Base-by-base conservation (phyloP, 2,888 invertebrate genomes). In the Tetanocera ferruginea region DNA sequence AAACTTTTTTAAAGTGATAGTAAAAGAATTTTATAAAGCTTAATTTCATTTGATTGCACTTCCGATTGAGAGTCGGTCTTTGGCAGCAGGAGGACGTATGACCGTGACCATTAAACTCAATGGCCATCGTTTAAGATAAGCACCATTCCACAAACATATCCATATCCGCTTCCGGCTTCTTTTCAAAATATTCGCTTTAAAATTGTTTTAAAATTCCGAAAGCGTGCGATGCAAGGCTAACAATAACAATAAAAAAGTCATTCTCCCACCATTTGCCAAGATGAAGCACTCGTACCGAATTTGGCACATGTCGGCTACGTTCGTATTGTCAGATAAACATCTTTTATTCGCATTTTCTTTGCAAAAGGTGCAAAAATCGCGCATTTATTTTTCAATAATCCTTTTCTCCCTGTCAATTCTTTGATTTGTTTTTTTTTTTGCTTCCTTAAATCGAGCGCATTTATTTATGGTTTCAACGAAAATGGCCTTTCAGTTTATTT, bases 341-440 rank as follows among this genome's bases (percentile, higher is more conserved):
- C 62, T 60, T 60, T 78, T 69, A 76, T 60, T 73, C 62, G 73
- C 71, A 75, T 37, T 71, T 55, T 57, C 52, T 72, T 69, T 31
- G 62, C 52, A 67, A 77, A 77, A 76, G 51, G 72, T 75, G 77
- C 31, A 31, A 31, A 76, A 79, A 60, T 55, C 69, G 23, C 76
- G 19, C 77, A 79, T 76, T 79, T 77, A 79, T 76, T 79, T 76
- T 51, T 73, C 73, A 77, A 73, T 71, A 75, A 72, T 66, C 71
- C 74, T 71, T 75, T 79, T 14, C 31, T 19, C 37, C 25, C 34
- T 43, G 19, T 8, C n/a, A n/a, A 31, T 23, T 17, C 19, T 57
- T 19, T 9, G 19, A 19, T 19, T 14, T 25, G 5, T n/a, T 67
- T n/a, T 25, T 6, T 60, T 19, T 8, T 51, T 43, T 17, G 51